Evolutionary conservation across 2,888 invertebrate genomes (phyloP), one percentile per base, ranked within the genome.

Genomic region (Hyposoter dolosus): DNA sequence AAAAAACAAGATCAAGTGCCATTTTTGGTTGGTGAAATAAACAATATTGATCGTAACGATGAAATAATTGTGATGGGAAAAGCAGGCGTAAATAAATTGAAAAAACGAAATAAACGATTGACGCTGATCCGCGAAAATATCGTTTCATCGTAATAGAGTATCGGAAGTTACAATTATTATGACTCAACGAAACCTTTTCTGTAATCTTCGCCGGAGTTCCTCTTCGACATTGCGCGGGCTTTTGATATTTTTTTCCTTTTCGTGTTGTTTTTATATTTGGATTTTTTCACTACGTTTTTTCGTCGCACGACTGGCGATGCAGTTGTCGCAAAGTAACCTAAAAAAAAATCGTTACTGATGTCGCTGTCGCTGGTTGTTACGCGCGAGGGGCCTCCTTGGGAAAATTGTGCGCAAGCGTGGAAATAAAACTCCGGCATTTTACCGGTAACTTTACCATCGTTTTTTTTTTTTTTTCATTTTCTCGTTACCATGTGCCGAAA

Each of bases 101-200:
- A 56, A 80, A 45, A 69, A 75, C 43, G 7, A 50, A 68, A 77
- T 12, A 19, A 83, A 78, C 68, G 68, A 76, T 71, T 45, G 81
- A 77, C 69, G 75, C 32, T 68, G 78, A 69, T 77, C 19, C 50
- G 60, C 23, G 60, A 81, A 50, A 45, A 81, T 80, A 82, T 84
- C 72, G 79, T 85, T 83, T 88, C 84, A 86, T 80, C 86, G 81
- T 86, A 69, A 87, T 78, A 74, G 82, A 80, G 79, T 84, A 87
- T 80, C 83, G 66, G 35, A 87, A 87, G 83, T 83, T 88, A 86
- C 86, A 81, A 89, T 60, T 88, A 88, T 80, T 88, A 88, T 80
- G 87, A 88, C 82, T 90, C 88, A 92, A 91, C 89, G 89, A 90
- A 93, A 94, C 94, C 94, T 94, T 94, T 94, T 93, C 92, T 92